Conservation (phyloP, 2,888 invertebrate species). For the Lysandra bellargus region DNA sequence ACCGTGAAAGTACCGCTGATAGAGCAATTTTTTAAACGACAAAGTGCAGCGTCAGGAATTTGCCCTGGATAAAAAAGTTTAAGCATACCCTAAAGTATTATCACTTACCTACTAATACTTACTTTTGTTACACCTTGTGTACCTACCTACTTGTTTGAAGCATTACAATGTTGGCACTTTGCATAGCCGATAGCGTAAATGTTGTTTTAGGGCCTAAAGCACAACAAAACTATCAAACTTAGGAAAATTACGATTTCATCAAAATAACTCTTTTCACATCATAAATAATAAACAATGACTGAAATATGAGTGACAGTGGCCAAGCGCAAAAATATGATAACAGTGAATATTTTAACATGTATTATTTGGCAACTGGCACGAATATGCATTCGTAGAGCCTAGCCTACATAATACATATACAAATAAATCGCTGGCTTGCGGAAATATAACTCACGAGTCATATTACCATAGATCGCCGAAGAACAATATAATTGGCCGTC, state of each 20-base stretch:
- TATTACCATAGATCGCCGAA: slow-evolving; percentile 15
- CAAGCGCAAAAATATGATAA: slow-evolving; percentile 15
- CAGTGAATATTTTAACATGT: slow-evolving; percentile 28
- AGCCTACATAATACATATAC: not conserved
- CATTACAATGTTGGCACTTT: no score
- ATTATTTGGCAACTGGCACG: not conserved
- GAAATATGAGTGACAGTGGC: not conserved
- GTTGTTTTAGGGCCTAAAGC: no score
- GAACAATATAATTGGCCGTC: slow-evolving; percentile 40
- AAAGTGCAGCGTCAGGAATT: no score
- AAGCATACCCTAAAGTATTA: no score
- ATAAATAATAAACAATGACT: not conserved
- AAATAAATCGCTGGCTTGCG: slow-evolving; percentile 8
- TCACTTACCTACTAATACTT: no score
- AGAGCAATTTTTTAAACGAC: no score
- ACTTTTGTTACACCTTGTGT: no score
- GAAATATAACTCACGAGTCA: slow-evolving; percentile 20
- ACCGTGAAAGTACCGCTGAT: no score
- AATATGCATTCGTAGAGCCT: not conserved
- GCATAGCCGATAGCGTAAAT: no score
- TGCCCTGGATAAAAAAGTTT: no score
- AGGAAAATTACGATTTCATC: not conserved
- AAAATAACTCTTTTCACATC: not conserved
- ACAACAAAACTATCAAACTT: no score
- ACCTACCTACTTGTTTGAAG: no score